phyloP scores from a whole-genome alignment of 1,140 invertebrate genomes.

The Arctopsyche grandis region DNA sequence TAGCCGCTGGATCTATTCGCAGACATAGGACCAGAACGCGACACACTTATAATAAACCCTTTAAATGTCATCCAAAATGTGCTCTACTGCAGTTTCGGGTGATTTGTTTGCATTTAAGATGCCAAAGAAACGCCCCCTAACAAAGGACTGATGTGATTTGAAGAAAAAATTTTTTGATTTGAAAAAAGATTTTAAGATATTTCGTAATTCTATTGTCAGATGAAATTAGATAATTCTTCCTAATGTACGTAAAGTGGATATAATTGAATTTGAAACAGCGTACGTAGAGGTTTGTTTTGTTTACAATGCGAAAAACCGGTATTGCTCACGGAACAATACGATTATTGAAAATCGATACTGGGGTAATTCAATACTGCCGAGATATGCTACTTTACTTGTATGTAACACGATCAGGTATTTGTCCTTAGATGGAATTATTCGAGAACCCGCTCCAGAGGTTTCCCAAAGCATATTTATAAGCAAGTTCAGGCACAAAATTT shows the following conservation, averaged over 20 bases:
- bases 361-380: neutral
- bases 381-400: neutral
- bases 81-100: neutral
- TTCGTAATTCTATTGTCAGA: no score
- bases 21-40: neutral
- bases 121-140: no score
- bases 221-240: no score
- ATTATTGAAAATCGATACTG: neutral
- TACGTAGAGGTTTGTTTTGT: neutral
- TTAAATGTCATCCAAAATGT: neutral
- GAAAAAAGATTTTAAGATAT: no score
- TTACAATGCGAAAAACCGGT: neutral
- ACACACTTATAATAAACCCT: neutral
- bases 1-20: neutral
- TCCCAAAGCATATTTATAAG: neutral
- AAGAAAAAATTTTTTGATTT: no score
- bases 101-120: no score
- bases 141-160: no score
- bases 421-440: neutral
- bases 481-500: no score
- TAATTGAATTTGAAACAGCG: no score
- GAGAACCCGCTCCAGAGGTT: neutral
- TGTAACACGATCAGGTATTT: neutral
- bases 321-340: neutral
- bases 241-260: no score